phyloP scores from a whole-genome alignment of 2,797 vertebrate genomes.

The Tapera naevia region DNA sequence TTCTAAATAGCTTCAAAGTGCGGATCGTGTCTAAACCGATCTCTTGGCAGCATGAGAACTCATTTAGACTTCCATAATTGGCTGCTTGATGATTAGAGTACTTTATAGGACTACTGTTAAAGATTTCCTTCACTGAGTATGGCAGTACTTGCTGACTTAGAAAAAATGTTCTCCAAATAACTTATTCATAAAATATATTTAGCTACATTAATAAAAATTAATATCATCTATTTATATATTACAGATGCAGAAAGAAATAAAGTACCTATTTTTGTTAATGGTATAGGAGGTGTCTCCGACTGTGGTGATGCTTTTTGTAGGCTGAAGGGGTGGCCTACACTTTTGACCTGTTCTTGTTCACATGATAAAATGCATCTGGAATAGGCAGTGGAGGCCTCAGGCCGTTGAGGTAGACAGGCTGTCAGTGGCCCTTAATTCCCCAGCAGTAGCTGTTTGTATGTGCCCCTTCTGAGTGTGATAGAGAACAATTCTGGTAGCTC shows the following conservation, averaged over 20 bases:
- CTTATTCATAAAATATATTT: constrained; percentile 32
- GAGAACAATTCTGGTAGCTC: not conserved
- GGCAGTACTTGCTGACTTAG: not conserved
- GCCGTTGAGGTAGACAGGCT: not conserved
- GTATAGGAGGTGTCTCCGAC: not conserved
- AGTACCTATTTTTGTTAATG: constrained; percentile 20
- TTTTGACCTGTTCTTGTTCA: not conserved
- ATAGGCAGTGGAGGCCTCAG: not conserved
- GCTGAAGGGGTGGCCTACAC: not conserved
- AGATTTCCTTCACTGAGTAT: not conserved
- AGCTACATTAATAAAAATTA: constrained; percentile 19
- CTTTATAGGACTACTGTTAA: constrained; percentile 1
- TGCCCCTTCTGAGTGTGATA: not conserved
- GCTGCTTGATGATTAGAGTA: not conserved
- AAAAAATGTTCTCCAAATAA: not conserved
- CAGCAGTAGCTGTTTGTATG: not conserved
- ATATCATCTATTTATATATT: constrained; percentile 23
- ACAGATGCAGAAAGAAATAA: not conserved
- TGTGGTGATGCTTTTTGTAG: not conserved
- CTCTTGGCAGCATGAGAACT: not conserved
- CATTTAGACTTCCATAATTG: not conserved
- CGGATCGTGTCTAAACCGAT: not conserved
- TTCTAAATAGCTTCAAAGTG: not conserved
- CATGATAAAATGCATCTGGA: not conserved
- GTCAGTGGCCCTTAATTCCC: not conserved